Base-by-base conservation (phyloP, 2,888 invertebrate species). In the Lobophora halterata region DNA sequence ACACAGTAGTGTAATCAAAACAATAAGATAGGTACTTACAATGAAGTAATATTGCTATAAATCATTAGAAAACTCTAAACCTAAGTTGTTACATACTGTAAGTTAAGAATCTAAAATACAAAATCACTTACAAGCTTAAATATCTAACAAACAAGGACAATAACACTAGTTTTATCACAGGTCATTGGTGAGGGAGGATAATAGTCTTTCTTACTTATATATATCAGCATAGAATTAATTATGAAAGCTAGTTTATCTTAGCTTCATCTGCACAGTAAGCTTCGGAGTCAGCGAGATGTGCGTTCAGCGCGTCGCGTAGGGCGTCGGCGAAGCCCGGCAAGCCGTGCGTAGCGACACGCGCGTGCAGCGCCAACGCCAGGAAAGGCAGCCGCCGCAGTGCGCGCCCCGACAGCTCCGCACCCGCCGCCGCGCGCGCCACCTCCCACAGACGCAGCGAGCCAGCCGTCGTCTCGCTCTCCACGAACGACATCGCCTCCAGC, bases 381-480 rank as follows among this genome's bases (percentile, higher is more conserved):
- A 98, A 94, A 0, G 98, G 97, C 50, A 98, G 87, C 75, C 97
- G 97, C 23, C 97, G 90, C 46, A 98, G 83, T 3, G 93, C 91
- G 42, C 97, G 89, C 0, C 97, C 98, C 75, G 97, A 97, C 26
- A 97, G 65, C 3, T 93, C 29, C 27, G 38, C 46, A 14, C 48
- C 52, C 16, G 73, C 67, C 21, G 74, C 72, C 35, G 52, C 57
- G 17, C 52, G 49, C 36, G 71, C 74, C 52, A 56, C 64, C 12
- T 42, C 63, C 66, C 73, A 67, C 53, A 81, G 62, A 5, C 62
- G 65, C 55, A 75, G 52, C 32, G 68, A 68, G 12, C 65, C 52
- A n/a, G 57, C 61, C 35, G 77, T 58, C 18, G 66, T 55, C 29
- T 60, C 71, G 19, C 66, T 58, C 40, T 73, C 67, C 1, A 67